Percentiles rank a stretch among this genome's conserved stretches.
Evolutionary conservation across 64 coral and sea anemone genomes (phyloP).

Genomic region (Trachythela sp.): DNA sequence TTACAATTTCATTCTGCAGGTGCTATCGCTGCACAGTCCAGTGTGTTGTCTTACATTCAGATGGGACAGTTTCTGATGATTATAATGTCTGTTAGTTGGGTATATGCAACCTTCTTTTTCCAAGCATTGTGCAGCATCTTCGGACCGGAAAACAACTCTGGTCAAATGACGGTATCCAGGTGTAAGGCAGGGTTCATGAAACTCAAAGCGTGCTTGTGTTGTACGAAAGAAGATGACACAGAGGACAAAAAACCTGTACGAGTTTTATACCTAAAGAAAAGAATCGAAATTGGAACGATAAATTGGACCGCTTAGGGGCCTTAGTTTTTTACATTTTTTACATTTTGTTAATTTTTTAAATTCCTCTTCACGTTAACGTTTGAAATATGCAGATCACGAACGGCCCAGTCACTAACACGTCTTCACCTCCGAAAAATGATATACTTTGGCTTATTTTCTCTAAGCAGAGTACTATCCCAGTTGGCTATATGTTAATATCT

Average conservation of each 20-base stretch:
- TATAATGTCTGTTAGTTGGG: constrained; percentile 88
- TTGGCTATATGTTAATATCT: too few species aligned
- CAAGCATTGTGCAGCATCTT: constrained; percentile 76
- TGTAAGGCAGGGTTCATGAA: background rate
- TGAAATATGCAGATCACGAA: too few species aligned
- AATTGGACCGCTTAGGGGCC: too few species aligned
- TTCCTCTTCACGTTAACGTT: too few species aligned
- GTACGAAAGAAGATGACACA: background rate
- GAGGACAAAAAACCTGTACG: background rate
- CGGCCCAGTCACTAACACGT: too few species aligned
- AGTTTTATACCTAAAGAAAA: background rate
- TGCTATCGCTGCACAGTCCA: constrained; percentile 82
- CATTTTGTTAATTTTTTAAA: too few species aligned
- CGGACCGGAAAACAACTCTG: constrained; percentile 81
- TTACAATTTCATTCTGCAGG: constrained; percentile 36
- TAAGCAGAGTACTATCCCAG: too few species aligned
- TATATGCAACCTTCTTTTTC: constrained; percentile 87
- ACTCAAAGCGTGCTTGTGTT: background rate
- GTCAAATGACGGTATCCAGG: constrained; percentile 40
- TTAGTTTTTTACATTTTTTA: too few species aligned
- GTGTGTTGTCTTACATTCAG: constrained; percentile 85
- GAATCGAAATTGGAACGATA: too few species aligned
- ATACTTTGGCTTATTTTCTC: too few species aligned
- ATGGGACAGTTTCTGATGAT: constrained; percentile 95
- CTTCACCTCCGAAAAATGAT: too few species aligned